phyloP scores from a whole-genome alignment of 1,140 invertebrate genomes.

The Brachionus plicatilis region DNA sequence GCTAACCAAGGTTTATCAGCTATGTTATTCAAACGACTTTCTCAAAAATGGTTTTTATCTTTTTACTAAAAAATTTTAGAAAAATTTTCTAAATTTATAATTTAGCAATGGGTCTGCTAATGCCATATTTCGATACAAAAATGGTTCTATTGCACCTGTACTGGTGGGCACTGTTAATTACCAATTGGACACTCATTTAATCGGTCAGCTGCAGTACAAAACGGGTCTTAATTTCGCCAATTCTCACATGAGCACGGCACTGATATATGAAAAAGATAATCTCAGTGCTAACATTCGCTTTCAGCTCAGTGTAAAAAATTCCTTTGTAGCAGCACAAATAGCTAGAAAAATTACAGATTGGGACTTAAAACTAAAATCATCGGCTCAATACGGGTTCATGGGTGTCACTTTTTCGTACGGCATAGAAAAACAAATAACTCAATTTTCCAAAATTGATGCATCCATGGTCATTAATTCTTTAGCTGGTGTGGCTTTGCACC shows the following conservation, averaged over 20 bases:
- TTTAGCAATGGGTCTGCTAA: slow-evolving; percentile 12
- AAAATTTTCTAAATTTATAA: not conserved
- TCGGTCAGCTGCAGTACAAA: slow-evolving; percentile 27
- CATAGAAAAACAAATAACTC: slow-evolving; percentile 81
- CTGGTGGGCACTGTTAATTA: slow-evolving; percentile 16
- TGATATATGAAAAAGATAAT: not conserved
- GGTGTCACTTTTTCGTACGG: slow-evolving; percentile 81
- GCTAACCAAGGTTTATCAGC: not conserved
- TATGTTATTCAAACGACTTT: not conserved
- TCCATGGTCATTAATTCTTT: slow-evolving; percentile 75
- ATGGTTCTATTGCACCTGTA: slow-evolving; percentile 19
- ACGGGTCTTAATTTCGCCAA: not conserved
- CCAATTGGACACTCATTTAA: slow-evolving; percentile 23
- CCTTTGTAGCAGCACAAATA: slow-evolving; percentile 68
- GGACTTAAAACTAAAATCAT: slow-evolving; percentile 68
- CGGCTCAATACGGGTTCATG: slow-evolving; percentile 78
- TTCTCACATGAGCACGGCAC: slow-evolving; percentile 16
- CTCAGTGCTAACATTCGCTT: slow-evolving; percentile 39
- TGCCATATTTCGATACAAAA: slow-evolving; percentile 24
- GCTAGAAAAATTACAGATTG: slow-evolving; percentile 67
- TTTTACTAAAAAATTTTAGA: not conserved
- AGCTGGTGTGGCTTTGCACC: slow-evolving; percentile 76
- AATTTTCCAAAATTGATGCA: slow-evolving; percentile 78
- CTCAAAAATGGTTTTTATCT: slow-evolving; percentile 32
- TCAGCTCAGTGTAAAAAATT: slow-evolving; percentile 73